A percentile compares a stretch with the other conserved stretches of the same genome.
These are phyloP conservation scores for Alca torda DNA, from an alignment of 2,797 vertebrate species.

Conservation along the genomic window DNA sequence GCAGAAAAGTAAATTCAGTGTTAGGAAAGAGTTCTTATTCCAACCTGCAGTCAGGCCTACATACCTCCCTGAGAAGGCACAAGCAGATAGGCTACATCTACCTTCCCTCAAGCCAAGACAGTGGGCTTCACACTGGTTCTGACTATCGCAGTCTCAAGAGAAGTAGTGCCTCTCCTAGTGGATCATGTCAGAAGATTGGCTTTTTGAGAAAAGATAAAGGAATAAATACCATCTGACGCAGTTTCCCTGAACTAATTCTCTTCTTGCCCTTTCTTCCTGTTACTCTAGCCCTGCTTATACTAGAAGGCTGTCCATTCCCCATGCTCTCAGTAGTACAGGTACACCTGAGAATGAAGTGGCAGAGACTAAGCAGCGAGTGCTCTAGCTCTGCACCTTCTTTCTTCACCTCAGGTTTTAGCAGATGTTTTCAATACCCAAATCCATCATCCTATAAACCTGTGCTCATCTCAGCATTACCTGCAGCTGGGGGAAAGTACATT, in stretches of 20 bases:
- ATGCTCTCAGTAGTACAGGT: not conserved
- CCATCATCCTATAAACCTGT: not conserved
- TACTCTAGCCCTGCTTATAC: not conserved
- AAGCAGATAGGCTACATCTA: not conserved
- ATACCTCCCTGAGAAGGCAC: not conserved
- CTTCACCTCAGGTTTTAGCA: not conserved
- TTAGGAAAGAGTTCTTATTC: not conserved
- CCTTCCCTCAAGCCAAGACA: not conserved
- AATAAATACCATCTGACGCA: not conserved
- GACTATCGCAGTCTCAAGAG: rapidly evolving
- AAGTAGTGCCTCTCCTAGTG: not conserved
- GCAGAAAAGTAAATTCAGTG: not conserved
- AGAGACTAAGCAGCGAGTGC: not conserved
- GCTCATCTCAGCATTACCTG: not conserved
- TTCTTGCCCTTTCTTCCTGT: not conserved
- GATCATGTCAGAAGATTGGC: not conserved
- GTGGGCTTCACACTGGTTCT: not conserved
- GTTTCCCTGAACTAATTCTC: not conserved
- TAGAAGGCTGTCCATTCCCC: not conserved
- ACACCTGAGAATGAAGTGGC: not conserved
- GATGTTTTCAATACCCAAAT: not conserved
- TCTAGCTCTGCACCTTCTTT: not conserved
- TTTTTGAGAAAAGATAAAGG: not conserved
- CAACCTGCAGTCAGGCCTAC: rapidly evolving
- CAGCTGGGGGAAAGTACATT: rapidly evolving